These are phyloP conservation scores for Lepisosteus osseus DNA, from an alignment of 2,113 vertebrate species.

Conservation along the genomic window DNA sequence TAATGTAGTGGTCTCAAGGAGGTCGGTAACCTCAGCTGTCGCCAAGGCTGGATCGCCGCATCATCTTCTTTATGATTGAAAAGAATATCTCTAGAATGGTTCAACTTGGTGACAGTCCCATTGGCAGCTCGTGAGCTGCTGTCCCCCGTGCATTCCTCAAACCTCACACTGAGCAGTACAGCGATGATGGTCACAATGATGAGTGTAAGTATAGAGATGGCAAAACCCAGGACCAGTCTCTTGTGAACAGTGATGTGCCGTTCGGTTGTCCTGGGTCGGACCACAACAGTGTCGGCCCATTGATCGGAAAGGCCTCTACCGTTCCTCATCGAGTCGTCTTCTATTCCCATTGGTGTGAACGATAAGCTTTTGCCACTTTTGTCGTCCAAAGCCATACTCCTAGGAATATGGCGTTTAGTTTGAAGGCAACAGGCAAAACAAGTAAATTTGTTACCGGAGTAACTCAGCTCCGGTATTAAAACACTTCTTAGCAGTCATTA, in stretches of 20 bases:
- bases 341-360: constrained; percentile 69
- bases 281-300: constrained; percentile 78
- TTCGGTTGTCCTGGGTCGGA: constrained; percentile 82
- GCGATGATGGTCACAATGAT: constrained; percentile 84
- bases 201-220: constrained; percentile 84
- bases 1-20: constrained; percentile 85
- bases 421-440: constrained; percentile 12
- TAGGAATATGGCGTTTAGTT: constrained; percentile 19
- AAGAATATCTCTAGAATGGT: constrained; percentile 53
- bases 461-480: constrained; percentile 12
- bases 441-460: constrained; percentile 13
- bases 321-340: constrained; percentile 78
- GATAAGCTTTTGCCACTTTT: constrained; percentile 57
- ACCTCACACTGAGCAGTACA: constrained; percentile 80
- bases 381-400: constrained; percentile 64
- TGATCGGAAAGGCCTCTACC: constrained; percentile 77
- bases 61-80: constrained; percentile 55
- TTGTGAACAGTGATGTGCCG: constrained; percentile 83
- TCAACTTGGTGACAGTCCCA: constrained; percentile 31
- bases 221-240: constrained; percentile 83
- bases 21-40: constrained; percentile 71
- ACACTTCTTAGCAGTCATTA: constrained; percentile 12
- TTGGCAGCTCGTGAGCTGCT: constrained; percentile 40
- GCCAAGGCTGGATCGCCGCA: constrained; percentile 72
- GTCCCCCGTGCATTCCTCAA: constrained; percentile 77